These are phyloP conservation scores for Xyrichtys novacula DNA, from an alignment of 2,797 vertebrate species.

Conservation along the genomic window DNA sequence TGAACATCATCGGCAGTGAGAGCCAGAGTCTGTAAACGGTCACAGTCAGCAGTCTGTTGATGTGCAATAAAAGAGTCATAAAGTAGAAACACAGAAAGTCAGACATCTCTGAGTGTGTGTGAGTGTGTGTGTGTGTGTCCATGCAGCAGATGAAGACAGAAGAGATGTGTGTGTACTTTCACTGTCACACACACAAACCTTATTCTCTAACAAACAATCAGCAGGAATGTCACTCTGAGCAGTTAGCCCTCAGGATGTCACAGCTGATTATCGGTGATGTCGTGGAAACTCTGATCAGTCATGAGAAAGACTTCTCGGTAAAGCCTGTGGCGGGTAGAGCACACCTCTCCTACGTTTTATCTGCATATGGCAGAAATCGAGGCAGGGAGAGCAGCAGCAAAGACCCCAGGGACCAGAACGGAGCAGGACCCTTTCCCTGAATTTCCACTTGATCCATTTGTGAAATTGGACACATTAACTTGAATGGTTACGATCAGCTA, in stretches of 20 bases:
- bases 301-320: too few relatives aligned
- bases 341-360: too few relatives aligned
- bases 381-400: too few relatives aligned
- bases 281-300: background rate
- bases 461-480: too few relatives aligned
- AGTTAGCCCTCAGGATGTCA: slow-evolving; percentile 33
- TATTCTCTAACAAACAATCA: slow-evolving; percentile 10
- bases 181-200: slow-evolving; percentile 58
- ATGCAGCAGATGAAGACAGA: slow-evolving; percentile 26
- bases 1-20: slow-evolving; percentile 11
- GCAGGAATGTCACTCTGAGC: slow-evolving; percentile 3
- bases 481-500: too few relatives aligned
- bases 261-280: slow-evolving; percentile 36
- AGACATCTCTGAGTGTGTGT: too few relatives aligned
- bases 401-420: too few relatives aligned
- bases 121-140: too few relatives aligned
- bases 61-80: slow-evolving; percentile 50
- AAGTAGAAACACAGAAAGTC: slow-evolving; percentile 20
- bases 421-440: too few relatives aligned
- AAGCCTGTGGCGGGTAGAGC: too few relatives aligned
- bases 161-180: slow-evolving; percentile 17
- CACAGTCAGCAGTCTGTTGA: slow-evolving; percentile 50
- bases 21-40: slow-evolving; percentile 7
- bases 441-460: too few relatives aligned
- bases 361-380: too few relatives aligned